These are phyloP conservation scores for Nomada lathburiana DNA, from an alignment of 2,888 invertebrate species.

Conservation along the genomic window DNA sequence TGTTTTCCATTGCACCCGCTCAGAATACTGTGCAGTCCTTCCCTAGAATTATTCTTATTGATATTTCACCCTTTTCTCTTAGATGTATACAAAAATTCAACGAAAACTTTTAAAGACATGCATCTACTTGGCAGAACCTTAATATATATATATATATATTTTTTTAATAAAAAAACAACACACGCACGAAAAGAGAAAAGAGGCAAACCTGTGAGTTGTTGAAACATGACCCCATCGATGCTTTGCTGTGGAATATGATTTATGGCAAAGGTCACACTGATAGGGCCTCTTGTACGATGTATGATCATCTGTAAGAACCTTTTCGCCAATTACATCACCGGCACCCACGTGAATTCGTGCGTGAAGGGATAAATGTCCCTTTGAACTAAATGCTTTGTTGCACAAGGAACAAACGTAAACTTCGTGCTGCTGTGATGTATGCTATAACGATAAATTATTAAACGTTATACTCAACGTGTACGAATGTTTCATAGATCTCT, in stretches of 20 bases:
- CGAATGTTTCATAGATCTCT: background rate
- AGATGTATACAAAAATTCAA: background rate
- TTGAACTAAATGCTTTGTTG: slow-evolving; percentile 84
- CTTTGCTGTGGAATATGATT: slow-evolving; percentile 84
- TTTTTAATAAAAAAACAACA: background rate
- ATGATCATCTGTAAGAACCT: slow-evolving; percentile 83
- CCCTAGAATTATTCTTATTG: slow-evolving; percentile 15
- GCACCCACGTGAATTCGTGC: slow-evolving; percentile 84
- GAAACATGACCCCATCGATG: slow-evolving; percentile 85
- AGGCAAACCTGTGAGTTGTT: slow-evolving; percentile 81
- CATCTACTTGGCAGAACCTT: too few species aligned
- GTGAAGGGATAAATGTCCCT: slow-evolving; percentile 84
- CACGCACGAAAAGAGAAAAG: background rate
- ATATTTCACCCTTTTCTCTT: background rate
- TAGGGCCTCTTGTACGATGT: slow-evolving; percentile 84
- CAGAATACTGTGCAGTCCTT: background rate
- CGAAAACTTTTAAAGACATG: too few species aligned
- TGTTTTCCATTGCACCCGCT: background rate
- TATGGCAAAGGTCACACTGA: slow-evolving; percentile 84
- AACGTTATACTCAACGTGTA: background rate
- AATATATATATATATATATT: background rate
- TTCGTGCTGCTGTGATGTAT: slow-evolving; percentile 81
- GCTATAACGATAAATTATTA: slow-evolving; percentile 62
- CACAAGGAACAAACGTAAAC: slow-evolving; percentile 83
- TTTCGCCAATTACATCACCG: slow-evolving; percentile 82